Percentiles rank a stretch among this genome's conserved stretches.
These are phyloP conservation scores for Hemaris fuciformis DNA, from an alignment of 2,888 invertebrate species.

Conservation along the genomic window DNA sequence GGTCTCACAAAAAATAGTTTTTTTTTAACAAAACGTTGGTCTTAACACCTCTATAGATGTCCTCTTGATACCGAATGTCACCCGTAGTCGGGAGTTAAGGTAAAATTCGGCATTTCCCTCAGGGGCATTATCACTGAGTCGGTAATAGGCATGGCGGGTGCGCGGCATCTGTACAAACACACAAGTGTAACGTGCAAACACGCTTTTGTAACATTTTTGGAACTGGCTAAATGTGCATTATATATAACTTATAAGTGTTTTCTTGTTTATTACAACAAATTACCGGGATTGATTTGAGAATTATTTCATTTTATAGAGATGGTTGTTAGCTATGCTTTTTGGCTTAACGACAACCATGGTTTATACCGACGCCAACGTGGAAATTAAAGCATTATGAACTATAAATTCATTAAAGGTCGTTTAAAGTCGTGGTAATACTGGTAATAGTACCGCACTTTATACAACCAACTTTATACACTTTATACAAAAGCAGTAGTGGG, in stretches of 20 bases:
- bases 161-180: slow-evolving; percentile 54
- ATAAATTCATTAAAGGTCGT: too few species aligned
- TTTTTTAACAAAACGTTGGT: neutral
- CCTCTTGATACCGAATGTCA: neutral
- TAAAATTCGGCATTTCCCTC: slow-evolving; percentile 68
- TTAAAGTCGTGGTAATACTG: too few species aligned
- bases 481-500: too few species aligned
- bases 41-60: neutral
- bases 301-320: too few species aligned
- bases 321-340: too few species aligned
- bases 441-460: too few species aligned
- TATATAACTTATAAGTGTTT: slow-evolving; percentile 12
- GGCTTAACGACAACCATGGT: too few species aligned
- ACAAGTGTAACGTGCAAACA: slow-evolving; percentile 43
- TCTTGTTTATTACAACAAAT: neutral
- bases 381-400: too few species aligned
- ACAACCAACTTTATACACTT: too few species aligned
- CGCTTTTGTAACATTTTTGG: slow-evolving; percentile 5
- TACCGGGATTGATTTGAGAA: too few species aligned
- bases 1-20: neutral
- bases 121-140: slow-evolving; percentile 61
- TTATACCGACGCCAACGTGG: too few species aligned
- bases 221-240: slow-evolving; percentile 8
- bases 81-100: neutral
- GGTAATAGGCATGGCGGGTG: slow-evolving; percentile 66